Base-by-base conservation (phyloP, 2,113 vertebrate species). In the Pardalotus punctatus region DNA sequence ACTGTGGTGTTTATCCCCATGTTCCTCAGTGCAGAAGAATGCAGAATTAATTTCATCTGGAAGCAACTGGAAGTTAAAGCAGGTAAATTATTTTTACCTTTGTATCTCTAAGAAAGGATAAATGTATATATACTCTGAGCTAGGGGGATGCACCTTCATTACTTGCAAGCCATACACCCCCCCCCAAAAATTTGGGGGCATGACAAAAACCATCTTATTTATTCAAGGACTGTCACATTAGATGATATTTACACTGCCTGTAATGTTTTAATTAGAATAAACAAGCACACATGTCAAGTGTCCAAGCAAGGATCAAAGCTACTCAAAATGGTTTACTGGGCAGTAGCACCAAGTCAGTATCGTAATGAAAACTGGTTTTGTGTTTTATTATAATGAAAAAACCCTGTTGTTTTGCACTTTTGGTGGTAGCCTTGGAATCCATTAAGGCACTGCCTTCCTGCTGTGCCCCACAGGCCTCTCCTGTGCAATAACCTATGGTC, bases 301-400 rank as follows among this genome's bases (percentile, higher is more conserved):
- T 47, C 61, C 70, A 86, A 50, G n/a, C 16, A 27, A 69, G 19
- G 14, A 69, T n/a, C 36, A 45, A 65, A 57, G 28, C 40, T 43
- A 25, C 21, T 51, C 56, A 43, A 40, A 83, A 56, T 61, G 0
- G 71, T 36, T 90, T 64, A 29, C 53, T 23, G 28, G 53, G 43
- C 43, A 79, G 16, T 20, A 61, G 27, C 35, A 31, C 12, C 36
- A 53, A 72, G 24, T n/a, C 36, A 66, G 6, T 33, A 11, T 4
- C 35, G 10, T 22, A 33, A 43, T 2, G 5, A 45, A 70, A 36
- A 56, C 0, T 62, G 47, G 1, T 9, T 40, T 54, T 54, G 10
- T 12, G 9, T 56, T 36, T 35, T 62, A 48, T 62, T 42, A 3
- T 10, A 56, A 56, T 62, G 25, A 58, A 48, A 66, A 45, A 69